A percentile compares a stretch with the other conserved stretches of the same genome.
Evolutionary conservation across 2,113 vertebrate species (phyloP).

Genomic region (Eubucco bourcierii): DNA sequence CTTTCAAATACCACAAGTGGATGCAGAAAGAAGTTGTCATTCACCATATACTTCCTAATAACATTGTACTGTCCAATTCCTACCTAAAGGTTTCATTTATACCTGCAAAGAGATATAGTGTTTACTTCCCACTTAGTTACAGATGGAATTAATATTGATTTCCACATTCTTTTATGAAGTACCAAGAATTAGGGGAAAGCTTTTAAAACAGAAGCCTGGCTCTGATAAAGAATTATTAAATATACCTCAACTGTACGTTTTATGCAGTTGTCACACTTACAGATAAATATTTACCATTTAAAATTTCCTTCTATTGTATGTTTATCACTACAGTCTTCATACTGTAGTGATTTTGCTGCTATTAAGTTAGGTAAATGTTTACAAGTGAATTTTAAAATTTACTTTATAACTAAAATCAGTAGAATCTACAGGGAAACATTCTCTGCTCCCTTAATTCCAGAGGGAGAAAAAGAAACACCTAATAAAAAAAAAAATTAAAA

Average conservation of each 20-base stretch:
- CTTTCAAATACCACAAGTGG: neutral
- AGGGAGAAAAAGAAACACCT: neutral
- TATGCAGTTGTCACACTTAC: neutral
- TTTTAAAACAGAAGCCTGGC: neutral
- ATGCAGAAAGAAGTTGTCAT: neutral
- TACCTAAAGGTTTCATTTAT: neutral
- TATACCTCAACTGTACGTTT: neutral
- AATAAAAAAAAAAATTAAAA: too few relatives aligned
- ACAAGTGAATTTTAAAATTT: neutral
- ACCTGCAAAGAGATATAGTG: neutral
- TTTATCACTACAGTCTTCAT: neutral
- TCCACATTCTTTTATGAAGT: neutral
- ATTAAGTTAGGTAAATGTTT: neutral
- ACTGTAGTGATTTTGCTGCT: neutral
- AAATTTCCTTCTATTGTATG: neutral
- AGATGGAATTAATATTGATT: slow-evolving; percentile 19
- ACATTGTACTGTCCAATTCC: neutral
- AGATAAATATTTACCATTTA: neutral
- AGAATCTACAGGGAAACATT: neutral
- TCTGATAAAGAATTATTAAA: neutral
- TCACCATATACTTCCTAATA: neutral
- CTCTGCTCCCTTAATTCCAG: neutral
- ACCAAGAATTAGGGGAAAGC: neutral
- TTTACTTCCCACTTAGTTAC: neutral
- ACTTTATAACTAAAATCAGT: neutral